These are phyloP conservation scores for Aythya baeri DNA, from an alignment of 2,113 vertebrate genomes.

Conservation along the genomic window DNA sequence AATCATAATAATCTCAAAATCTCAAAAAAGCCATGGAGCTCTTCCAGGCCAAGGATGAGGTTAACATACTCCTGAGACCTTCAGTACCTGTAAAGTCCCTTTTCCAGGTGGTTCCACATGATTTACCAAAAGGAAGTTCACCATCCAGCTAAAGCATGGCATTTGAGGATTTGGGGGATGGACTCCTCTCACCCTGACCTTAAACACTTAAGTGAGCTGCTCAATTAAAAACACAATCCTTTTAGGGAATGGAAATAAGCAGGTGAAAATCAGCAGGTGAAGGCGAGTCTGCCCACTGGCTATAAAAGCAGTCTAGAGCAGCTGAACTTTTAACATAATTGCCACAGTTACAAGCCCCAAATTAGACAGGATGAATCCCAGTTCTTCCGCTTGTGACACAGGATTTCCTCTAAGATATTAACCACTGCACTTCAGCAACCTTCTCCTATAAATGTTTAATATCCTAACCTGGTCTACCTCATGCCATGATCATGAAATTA, in stretches of 20 bases:
- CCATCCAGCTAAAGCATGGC: not conserved
- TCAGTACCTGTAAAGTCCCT: not conserved
- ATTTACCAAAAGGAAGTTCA: not conserved
- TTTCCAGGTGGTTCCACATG: not conserved
- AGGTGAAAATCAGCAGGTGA: not conserved
- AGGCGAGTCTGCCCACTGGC: not conserved
- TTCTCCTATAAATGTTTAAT: not conserved
- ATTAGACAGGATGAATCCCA: not conserved
- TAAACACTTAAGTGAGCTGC: not conserved
- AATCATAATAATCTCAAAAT: not conserved
- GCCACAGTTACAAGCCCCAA: not conserved
- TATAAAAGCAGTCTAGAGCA: not conserved
- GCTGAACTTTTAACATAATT: not conserved
- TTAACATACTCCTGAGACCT: not conserved
- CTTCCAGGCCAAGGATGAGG: not conserved
- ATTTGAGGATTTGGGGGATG: not conserved
- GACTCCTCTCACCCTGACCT: not conserved
- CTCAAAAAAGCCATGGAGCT: not conserved
- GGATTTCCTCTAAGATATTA: not conserved
- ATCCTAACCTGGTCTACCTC: not conserved
- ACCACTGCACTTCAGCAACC: not conserved
- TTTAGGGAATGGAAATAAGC: not conserved
- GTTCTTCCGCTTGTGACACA: not conserved
- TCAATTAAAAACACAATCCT: not conserved
- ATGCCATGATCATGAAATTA: not conserved